Evolutionary conservation across 2,888 invertebrate genomes (phyloP).

Genomic region (Perizoma flavofasciatum): DNA sequence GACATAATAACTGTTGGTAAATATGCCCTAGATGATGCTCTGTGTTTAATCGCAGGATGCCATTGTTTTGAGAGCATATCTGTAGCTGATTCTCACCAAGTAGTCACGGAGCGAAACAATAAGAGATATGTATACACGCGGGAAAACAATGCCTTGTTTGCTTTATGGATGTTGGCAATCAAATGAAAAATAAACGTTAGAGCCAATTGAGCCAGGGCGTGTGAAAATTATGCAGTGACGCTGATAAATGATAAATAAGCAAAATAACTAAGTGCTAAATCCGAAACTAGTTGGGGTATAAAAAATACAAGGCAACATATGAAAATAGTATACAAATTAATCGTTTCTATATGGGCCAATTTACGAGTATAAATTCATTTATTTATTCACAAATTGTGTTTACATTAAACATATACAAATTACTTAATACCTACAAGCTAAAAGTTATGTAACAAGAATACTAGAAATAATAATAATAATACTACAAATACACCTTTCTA

Average conservation of each 20-base stretch:
- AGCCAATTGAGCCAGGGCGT: constrained; percentile 6
- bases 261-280: neutral
- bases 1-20: no score
- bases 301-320: no score
- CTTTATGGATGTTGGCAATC: constrained; percentile 33
- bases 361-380: neutral
- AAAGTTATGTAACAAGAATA: no score
- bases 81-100: constrained; percentile 40
- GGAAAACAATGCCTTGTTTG: constrained; percentile 47
- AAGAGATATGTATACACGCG: constrained; percentile 36
- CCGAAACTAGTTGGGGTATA: no score
- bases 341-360: neutral
- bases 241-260: neutral
- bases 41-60: constrained; percentile 23
- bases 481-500: no score
- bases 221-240: constrained; percentile 5
- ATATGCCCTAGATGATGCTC: neutral
- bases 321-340: neutral
- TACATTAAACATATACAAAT: neutral
- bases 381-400: neutral
- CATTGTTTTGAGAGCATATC: constrained; percentile 51
- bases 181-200: constrained; percentile 13
- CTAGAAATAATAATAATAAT: no score
- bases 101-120: constrained; percentile 40
- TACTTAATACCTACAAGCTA: no score